Base-by-base conservation (phyloP, 2,113 vertebrate genomes). In the Ochotona princeps region DNA sequence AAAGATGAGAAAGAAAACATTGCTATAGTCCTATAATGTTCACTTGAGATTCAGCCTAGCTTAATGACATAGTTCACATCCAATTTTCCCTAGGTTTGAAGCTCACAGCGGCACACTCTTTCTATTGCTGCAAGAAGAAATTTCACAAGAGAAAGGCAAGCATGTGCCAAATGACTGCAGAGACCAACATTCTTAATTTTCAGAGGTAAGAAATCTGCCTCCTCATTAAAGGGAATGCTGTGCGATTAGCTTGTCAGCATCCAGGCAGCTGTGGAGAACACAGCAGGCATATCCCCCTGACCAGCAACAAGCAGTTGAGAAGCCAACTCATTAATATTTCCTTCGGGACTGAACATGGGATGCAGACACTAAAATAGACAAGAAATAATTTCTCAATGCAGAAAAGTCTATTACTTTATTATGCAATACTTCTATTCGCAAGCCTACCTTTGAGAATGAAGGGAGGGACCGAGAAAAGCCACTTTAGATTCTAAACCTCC, bases 141-240 rank as follows among this genome's bases (percentile, higher is more conserved):
- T 86, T 89, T 92, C 94, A 97, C 96, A 97, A 11, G 70, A 86
- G 73, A 95, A 93, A 81, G 93, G 79, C 73, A 96, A 76, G 57
- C 83, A 84, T 95, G 47, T 94, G 97, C 96, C 97, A 98, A 97
- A 97, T 97, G 94, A 96, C 97, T 8, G 25, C 92, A 97, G 92
- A 97, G 94, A 84, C 20, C 35, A 95, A 95, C 97, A 96, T 96
- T 96, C 97, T 96, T 98, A 97, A 98, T 98, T 98, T 98, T 97
- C 89, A 80, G 91, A 98, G 96, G 92, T 95, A 98, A 95, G 97
- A 97, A 97, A 97, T 97, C 94, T 96, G 96, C 97, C 91, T 94
- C 96, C 96, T 98, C 96, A 96, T 97, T 98, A 97, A 97, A 97
- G 94, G 94, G 92, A 97, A 87, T 25, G n/a, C 86, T 78, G 89